Evolutionary conservation across 2,113 vertebrate species (phyloP).

Genomic region (Diphyllodes magnificus): DNA sequence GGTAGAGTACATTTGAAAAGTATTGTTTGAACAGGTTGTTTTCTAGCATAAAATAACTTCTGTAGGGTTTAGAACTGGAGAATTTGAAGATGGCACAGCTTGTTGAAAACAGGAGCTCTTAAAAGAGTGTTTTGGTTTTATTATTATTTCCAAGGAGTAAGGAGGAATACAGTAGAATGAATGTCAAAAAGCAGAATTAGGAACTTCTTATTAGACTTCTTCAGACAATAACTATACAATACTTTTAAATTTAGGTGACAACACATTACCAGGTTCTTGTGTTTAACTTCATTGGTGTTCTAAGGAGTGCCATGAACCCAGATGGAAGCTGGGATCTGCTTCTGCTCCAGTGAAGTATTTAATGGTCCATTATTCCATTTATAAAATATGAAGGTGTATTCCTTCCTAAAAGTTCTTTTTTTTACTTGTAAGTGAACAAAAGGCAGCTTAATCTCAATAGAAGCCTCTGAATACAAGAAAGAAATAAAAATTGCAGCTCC

Average conservation of each 20-base stretch:
- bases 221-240: background rate
- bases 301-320: background rate
- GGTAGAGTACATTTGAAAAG: background rate
- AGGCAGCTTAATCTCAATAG: background rate
- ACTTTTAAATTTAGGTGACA: background rate
- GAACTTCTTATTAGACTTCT: background rate
- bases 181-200: background rate
- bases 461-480: background rate
- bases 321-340: background rate
- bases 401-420: background rate
- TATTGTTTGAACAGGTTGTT: background rate
- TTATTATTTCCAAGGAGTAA: background rate
- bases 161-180: background rate
- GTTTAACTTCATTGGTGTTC: background rate
- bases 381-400: background rate
- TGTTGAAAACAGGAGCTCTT: background rate
- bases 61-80: background rate
- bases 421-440: background rate
- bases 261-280: background rate
- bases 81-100: background rate
- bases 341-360: background rate
- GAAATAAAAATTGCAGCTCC: background rate
- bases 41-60: background rate
- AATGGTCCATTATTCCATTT: background rate
- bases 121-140: background rate